A percentile compares a stretch with the other conserved stretches of the same genome.
Evolutionary conservation across 1,140 invertebrate species (phyloP).

Genomic region (Drosophila asahinai): DNA sequence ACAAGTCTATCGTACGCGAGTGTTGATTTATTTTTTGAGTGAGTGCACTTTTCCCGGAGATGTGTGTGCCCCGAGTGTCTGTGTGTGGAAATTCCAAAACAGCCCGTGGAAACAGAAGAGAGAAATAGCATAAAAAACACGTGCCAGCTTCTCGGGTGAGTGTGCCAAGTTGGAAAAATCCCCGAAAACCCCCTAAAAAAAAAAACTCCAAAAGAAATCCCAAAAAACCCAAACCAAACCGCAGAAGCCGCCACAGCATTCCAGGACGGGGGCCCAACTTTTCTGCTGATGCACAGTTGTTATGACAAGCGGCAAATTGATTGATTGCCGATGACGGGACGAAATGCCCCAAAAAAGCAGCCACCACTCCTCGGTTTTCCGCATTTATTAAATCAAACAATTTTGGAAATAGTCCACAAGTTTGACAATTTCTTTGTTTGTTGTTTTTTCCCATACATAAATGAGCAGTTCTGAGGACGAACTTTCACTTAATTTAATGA

Average conservation of each 20-base stretch:
- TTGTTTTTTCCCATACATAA: neutral
- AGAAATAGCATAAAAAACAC: conserved; percentile 23
- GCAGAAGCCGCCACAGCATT: conserved; percentile 19
- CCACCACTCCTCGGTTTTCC: neutral
- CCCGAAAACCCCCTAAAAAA: neutral
- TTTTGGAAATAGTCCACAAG: neutral
- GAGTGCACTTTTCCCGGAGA: conserved; percentile 8
- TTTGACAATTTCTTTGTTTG: neutral
- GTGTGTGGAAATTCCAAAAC: conserved; percentile 11
- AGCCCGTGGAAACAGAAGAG: neutral
- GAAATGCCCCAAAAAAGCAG: conserved; percentile 18
- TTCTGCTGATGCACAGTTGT: conserved; percentile 51
- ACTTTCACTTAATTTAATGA: conserved; percentile 8
- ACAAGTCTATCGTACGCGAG: conserved; percentile 12
- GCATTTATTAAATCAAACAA: conserved; percentile 16
- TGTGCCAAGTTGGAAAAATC: conserved; percentile 25
- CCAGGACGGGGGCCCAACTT: conserved; percentile 16
- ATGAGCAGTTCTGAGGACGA: neutral
- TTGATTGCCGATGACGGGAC: conserved; percentile 44
- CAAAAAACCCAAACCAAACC: conserved; percentile 6
- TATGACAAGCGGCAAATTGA: conserved; percentile 50
- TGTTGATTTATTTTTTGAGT: conserved; percentile 39
- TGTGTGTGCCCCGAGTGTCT: conserved; percentile 4
- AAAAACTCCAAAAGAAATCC: conserved; percentile 1
- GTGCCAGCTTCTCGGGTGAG: conserved; percentile 38